Percentiles rank a stretch among this genome's conserved stretches.
Conservation (phyloP, 2,113 vertebrate genomes). For the Psammodynastes pulverulentus region DNA sequence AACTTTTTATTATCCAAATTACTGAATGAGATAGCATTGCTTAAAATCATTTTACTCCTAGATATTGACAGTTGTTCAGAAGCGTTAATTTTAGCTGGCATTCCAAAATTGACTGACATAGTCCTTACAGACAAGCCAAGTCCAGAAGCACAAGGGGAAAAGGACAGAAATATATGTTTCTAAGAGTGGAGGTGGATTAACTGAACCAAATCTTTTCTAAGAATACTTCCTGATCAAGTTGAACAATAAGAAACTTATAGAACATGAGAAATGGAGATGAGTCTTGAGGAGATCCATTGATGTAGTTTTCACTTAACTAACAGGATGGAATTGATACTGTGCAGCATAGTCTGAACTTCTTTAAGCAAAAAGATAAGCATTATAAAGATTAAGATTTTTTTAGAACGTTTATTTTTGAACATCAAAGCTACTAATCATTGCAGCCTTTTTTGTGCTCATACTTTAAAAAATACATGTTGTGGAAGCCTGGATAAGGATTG, state of each 20-base stretch:
- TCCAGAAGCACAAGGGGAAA: background rate
- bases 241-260: background rate
- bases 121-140: background rate
- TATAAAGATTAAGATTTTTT: background rate
- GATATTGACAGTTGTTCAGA: background rate
- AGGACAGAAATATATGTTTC: background rate
- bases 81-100: background rate
- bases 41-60: constrained; percentile 16
- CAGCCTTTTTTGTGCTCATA: background rate
- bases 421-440: background rate
- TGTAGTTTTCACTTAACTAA: background rate
- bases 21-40: constrained; percentile 47
- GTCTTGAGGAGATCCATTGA: background rate
- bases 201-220: background rate
- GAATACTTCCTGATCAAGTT: background rate
- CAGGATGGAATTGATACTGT: background rate
- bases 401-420: background rate
- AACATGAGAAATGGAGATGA: background rate
- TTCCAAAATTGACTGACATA: background rate
- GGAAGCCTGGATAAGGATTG: background rate
- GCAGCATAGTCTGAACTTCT: background rate
- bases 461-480: background rate
- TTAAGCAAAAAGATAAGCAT: background rate
- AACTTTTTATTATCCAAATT: constrained; percentile 53
- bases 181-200: background rate